Base-by-base conservation (phyloP, 1,140 invertebrate genomes). In the Antheraea pernyi region DNA sequence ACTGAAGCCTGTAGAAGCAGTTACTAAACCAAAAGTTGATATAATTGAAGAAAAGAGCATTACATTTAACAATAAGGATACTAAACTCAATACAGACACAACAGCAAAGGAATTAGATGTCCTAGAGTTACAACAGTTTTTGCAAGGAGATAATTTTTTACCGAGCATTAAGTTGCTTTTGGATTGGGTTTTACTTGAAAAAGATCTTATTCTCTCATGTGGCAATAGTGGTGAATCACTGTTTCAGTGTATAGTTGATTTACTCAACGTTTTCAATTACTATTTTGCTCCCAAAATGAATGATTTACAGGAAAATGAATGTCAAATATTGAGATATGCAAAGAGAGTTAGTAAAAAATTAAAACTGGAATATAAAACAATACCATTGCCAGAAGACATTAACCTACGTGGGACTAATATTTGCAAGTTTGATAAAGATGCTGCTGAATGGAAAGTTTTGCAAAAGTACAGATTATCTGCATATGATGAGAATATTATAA, bases 311-410 rank as follows among this genome's bases (percentile, higher is more conserved):
- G 58, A 73, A 59, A 68, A 73, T 8, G 75, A 86, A 9, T 80
- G 79, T 61, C 81, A 84, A 65, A 74, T 91, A 59, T 72, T 92
- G 42, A 68, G 80, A 19, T 84, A 85, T 79, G 81, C 84, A 7
- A 85, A 78, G 76, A 74, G 68, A 71, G 30, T 85, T 82, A 91
- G 78, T 60, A 89, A 86, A 73, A 88, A 89, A 70, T 81, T 92
- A 9, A 87, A 91, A 72, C 87, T 93, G 66, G 93, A 94, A 42
- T 92, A 94, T 46, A 93, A 93, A 65, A 93, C 85, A 67, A 93
- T 96, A 19, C 95, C 96, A 13, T 82, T 97, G 11, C 94, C 94
- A 0, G 96, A 97, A 91, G 96, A 97, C 81, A 92, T 96, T 0
- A 94, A 95, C 72, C 89, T 97, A 36, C 94, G 95, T 83, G 95